phyloP scores from a whole-genome alignment of 2,797 vertebrate genomes.

The Tragelaphus oryx region DNA sequence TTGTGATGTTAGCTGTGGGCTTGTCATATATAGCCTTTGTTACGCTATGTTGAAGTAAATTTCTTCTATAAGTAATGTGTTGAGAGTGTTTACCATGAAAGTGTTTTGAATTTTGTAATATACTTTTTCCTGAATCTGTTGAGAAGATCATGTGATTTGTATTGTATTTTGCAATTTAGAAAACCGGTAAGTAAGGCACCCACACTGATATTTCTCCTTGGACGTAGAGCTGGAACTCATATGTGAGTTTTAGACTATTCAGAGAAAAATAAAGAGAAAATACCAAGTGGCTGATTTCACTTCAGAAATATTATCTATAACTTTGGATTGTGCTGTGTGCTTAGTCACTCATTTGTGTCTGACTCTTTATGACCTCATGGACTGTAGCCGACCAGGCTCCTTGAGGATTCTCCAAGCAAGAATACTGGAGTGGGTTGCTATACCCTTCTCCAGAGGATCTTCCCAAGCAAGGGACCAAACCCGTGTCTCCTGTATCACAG shows the following conservation, averaged over 20 bases:
- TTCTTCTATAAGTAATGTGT: not conserved
- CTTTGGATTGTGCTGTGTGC: not conserved
- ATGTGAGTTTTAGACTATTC: not conserved
- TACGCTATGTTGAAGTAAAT: not conserved
- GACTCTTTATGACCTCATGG: not conserved
- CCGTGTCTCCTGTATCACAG: fast-evolving
- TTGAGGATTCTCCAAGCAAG: not conserved
- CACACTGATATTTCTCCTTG: not conserved
- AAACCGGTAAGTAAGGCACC: not conserved
- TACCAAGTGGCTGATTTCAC: not conserved
- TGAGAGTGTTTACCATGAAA: not conserved
- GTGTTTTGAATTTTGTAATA: not conserved
- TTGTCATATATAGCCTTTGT: not conserved
- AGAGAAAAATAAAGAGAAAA: not conserved
- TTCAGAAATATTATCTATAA: not conserved
- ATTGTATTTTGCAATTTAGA: not conserved
- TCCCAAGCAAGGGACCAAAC: not conserved
- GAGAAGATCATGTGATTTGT: not conserved
- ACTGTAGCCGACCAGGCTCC: not conserved
- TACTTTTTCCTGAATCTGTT: not conserved
- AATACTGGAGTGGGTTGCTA: not conserved
- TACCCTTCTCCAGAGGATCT: not conserved
- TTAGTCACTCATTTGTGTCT: not conserved
- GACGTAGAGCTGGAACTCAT: not conserved
- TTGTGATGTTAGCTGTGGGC: not conserved